A percentile compares a stretch with the other conserved stretches of the same genome.
Conservation (phyloP, 2,888 invertebrate species). For the Aspidiotus destructor region DNA sequence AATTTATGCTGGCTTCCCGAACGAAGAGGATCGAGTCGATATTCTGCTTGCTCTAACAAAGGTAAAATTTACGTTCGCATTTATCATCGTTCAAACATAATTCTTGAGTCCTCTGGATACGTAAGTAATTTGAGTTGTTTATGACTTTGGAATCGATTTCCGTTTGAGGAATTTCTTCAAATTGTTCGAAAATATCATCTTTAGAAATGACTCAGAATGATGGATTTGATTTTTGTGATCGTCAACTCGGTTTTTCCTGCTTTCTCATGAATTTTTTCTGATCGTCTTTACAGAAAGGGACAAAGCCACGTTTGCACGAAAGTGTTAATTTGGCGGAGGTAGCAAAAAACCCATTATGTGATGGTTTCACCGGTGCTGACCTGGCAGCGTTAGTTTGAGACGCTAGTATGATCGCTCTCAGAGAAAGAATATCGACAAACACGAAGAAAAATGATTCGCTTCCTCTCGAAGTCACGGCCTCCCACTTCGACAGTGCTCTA, state of each 20-base stretch:
- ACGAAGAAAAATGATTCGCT: slow-evolving; percentile 13
- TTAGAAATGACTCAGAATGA: too few relatives aligned
- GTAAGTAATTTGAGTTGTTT: too few relatives aligned
- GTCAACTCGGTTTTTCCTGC: neutral
- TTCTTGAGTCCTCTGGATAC: too few relatives aligned
- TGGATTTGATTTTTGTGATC: neutral
- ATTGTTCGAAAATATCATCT: too few relatives aligned
- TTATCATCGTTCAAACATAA: too few relatives aligned
- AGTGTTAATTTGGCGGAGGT: slow-evolving; percentile 68
- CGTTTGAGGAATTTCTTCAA: too few relatives aligned
- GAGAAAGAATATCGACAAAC: slow-evolving; percentile 54
- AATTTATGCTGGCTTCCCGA: slow-evolving; percentile 82
- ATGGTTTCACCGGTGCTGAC: slow-evolving; percentile 90
- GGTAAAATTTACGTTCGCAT: slow-evolving; percentile 44
- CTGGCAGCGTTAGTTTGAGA: slow-evolving; percentile 79
- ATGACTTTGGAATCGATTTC: too few relatives aligned
- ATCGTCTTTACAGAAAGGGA: slow-evolving; percentile 10
- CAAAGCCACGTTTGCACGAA: slow-evolving; percentile 57
- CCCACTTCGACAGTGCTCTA: slow-evolving; percentile 70
- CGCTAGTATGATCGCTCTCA: slow-evolving; percentile 70
- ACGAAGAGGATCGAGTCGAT: slow-evolving; percentile 65
- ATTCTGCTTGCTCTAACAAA: slow-evolving; percentile 83
- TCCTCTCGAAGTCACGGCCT: slow-evolving; percentile 46
- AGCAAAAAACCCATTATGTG: slow-evolving; percentile 55
- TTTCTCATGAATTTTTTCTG: too few relatives aligned